Percentiles rank a stretch among this genome's conserved stretches.
phyloP scores from a whole-genome alignment of 2,888 invertebrate genomes.

The Sthenelais limicola region DNA sequence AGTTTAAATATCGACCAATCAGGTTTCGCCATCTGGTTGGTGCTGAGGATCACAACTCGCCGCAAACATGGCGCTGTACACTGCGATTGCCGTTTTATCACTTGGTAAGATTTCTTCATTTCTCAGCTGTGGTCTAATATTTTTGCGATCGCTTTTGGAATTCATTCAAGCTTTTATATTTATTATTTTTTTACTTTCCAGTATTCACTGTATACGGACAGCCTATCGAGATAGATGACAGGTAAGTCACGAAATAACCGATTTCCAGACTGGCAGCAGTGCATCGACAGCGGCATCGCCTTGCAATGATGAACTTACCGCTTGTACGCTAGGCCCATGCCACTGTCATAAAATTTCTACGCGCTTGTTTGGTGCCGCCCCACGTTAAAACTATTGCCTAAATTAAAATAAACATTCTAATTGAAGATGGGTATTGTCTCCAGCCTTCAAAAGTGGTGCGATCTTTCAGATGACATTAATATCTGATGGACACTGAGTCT shows the following conservation, averaged over 20 bases:
- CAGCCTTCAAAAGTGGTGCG: too few relatives aligned
- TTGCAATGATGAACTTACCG: neutral
- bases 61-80: slow-evolving; percentile 10
- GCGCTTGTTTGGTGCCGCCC: too few relatives aligned
- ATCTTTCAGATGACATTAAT: too few relatives aligned
- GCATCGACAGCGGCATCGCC: neutral
- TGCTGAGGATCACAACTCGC: slow-evolving; percentile 21
- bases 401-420: too few relatives aligned
- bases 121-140: neutral
- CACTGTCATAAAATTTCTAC: too few relatives aligned
- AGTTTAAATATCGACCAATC: too few relatives aligned
- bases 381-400: too few relatives aligned
- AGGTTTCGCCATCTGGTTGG: neutral
- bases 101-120: neutral
- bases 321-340: too few relatives aligned
- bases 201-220: neutral
- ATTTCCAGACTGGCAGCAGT: neutral
- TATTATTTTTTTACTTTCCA: too few relatives aligned
- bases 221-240: slow-evolving; percentile 14
- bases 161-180: neutral
- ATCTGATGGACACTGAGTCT: too few relatives aligned
- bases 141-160: neutral
- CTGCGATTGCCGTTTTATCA: neutral
- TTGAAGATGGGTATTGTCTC: too few relatives aligned
- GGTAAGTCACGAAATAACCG: neutral